A percentile compares a stretch with the other conserved stretches of the same genome.
Conservation (phyloP, 2,888 invertebrate species). For the Eucriotettix oculatus region DNA sequence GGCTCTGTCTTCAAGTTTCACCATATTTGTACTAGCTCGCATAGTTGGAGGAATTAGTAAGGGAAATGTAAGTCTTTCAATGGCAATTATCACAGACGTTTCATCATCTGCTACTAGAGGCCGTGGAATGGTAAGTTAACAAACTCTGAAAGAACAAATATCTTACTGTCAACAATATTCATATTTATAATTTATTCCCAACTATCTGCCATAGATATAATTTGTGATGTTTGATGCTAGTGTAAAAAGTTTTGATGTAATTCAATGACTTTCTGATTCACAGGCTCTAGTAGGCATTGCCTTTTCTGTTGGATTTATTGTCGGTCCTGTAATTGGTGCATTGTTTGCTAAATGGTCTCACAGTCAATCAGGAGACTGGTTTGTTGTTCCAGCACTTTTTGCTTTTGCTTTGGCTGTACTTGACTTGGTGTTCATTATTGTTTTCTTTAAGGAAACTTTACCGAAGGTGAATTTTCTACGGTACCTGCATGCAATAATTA, state of each 20-base stretch:
- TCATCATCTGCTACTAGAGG: constrained; percentile 70
- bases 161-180: too few species aligned
- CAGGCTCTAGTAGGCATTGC: constrained; percentile 94
- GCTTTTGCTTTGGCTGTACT: constrained; percentile 54
- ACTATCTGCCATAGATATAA: background rate
- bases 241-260: background rate
- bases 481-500: too few species aligned
- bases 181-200: too few species aligned
- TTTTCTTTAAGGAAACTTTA: constrained; percentile 70
- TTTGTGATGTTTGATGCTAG: background rate
- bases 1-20: constrained; percentile 75
- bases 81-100: constrained; percentile 89
- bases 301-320: constrained; percentile 93
- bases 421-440: constrained; percentile 57
- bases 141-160: too few species aligned
- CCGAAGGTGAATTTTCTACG: constrained; percentile 34
- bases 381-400: constrained; percentile 61
- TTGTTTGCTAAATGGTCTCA: constrained; percentile 56
- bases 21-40: constrained; percentile 79
- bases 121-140: constrained; percentile 65
- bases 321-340: constrained; percentile 91
- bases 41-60: constrained; percentile 91
- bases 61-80: constrained; percentile 88
- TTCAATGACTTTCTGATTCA: constrained; percentile 18
- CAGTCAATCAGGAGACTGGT: constrained; percentile 52